Conservation (phyloP, 2,888 invertebrate genomes). For the Liodrosophila aerea region DNA sequence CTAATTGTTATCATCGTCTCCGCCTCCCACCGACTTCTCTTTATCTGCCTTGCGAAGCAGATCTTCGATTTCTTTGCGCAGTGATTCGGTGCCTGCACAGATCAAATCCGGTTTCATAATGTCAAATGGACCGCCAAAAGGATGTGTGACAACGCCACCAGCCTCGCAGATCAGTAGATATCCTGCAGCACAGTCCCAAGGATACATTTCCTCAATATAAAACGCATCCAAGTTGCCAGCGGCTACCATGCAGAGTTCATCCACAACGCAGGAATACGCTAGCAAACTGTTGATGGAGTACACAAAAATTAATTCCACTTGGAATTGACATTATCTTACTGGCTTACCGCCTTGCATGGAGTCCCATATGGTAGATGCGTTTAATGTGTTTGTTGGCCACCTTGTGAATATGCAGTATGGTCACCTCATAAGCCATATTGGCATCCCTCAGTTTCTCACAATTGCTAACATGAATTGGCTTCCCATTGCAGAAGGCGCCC, state of each 20-base stretch:
- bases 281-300: conserved; percentile 80
- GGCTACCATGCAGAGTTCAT: conserved; percentile 88
- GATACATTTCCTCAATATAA: conserved; percentile 87
- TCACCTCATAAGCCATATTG: conserved; percentile 81
- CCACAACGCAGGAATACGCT: conserved; percentile 88
- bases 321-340: neutral
- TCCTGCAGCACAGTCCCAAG: conserved; percentile 92
- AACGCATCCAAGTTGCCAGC: conserved; percentile 87
- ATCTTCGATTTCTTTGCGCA: conserved; percentile 83
- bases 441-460: conserved; percentile 73
- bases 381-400: conserved; percentile 80
- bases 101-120: conserved; percentile 85
- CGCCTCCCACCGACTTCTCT: conserved; percentile 72
- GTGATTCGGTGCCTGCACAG: conserved; percentile 83
- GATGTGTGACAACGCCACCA: conserved; percentile 87
- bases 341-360: conserved; percentile 79
- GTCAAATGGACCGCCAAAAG: conserved; percentile 84
- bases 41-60: conserved; percentile 84
- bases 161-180: conserved; percentile 89
- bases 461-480: conserved; percentile 84
- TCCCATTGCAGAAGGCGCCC: conserved; percentile 90
- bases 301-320: neutral
- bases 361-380: conserved; percentile 79
- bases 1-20: conserved; percentile 11
- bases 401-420: conserved; percentile 75